Base-by-base conservation (phyloP, 2,797 vertebrate genomes). In the Tiaroga cobitis region DNA sequence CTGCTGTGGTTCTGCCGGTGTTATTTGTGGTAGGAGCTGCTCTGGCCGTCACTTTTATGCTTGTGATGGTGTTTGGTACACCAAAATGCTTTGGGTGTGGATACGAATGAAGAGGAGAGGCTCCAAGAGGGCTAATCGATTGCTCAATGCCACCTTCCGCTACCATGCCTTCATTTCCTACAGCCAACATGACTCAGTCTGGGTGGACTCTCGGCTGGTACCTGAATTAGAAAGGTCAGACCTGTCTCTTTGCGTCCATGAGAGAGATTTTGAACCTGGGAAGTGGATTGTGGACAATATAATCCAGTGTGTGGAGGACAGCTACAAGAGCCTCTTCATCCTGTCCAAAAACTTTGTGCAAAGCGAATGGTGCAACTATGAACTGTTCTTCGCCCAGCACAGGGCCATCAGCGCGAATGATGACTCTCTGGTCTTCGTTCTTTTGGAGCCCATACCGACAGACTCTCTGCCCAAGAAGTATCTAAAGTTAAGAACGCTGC, bases 341-440 rank as follows among this genome's bases (percentile, higher is more conserved):
- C 77, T 97, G 81, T 97, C 97, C 84, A 94, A 95, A 76, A 94
- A 96, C 91, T 97, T 97, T 84, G 93, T 97, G 70, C 96, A 96
- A 91, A 97, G 96, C 0, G 96, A 97, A 46, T 97, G 96, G 96
- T 97, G 97, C 85, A 97, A 97, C 91, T 97, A 98, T 0, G 97
- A 98, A 90, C 94, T 97, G 39, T 97, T 97, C 87, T 98, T 98
- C 86, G 96, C 97, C 65, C 96, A 98, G 39, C 97, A 97, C 89
- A 94, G 94, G 70, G 87, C 96, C 1, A 94, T 97, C 54, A 94
- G 91, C 1, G 89, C 94, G 87, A 95, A 94, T 18, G 93, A 92
- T 37, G 89, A 96, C 85, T 96, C 95, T 6, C 85, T 97, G 83
- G 96, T 98, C 84, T 95, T 97, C 5, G 90, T 98, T 80, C 80